These are phyloP conservation scores for Xiphophorus birchmanni DNA, from an alignment of 2,797 vertebrate species.

Conservation along the genomic window DNA sequence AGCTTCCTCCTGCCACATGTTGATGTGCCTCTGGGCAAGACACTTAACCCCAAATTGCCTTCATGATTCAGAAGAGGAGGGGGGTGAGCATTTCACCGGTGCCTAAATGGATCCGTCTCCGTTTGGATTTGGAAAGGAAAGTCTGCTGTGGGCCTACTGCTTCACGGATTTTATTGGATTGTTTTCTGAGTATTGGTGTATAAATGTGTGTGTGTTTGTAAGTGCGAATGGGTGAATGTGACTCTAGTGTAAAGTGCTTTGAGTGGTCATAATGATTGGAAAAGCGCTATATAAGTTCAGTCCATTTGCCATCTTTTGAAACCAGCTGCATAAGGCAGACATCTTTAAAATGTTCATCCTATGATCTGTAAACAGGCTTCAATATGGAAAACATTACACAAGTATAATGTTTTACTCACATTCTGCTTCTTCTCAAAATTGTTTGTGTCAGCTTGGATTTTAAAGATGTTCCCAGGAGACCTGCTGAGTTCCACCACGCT, in stretches of 20 bases:
- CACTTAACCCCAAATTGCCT: not conserved
- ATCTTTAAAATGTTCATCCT: not conserved
- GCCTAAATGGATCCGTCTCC: slow-evolving; percentile 13
- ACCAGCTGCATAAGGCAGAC: not conserved
- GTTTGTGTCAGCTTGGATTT: slow-evolving; percentile 1
- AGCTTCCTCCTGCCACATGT: no score
- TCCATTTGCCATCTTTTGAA: no score
- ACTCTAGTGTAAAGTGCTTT: no score
- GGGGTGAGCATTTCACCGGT: not conserved
- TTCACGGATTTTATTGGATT: slow-evolving; percentile 19
- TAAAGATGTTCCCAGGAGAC: not conserved
- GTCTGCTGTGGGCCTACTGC: slow-evolving; percentile 7
- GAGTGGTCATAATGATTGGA: no score
- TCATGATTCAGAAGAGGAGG: slow-evolving; percentile 6
- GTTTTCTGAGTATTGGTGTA: not conserved
- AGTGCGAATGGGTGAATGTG: no score
- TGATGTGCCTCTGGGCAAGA: no score
- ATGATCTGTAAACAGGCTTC: not conserved
- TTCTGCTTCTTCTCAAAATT: slow-evolving; percentile 31
- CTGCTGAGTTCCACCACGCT: slow-evolving; percentile 4
- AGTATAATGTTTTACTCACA: not conserved
- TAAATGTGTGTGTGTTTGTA: no score
- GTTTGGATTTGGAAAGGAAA: not conserved
- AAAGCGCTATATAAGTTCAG: no score
- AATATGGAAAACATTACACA: not conserved